Conservation (phyloP, 2,797 vertebrate species). For the Fistularia tabacaria region DNA sequence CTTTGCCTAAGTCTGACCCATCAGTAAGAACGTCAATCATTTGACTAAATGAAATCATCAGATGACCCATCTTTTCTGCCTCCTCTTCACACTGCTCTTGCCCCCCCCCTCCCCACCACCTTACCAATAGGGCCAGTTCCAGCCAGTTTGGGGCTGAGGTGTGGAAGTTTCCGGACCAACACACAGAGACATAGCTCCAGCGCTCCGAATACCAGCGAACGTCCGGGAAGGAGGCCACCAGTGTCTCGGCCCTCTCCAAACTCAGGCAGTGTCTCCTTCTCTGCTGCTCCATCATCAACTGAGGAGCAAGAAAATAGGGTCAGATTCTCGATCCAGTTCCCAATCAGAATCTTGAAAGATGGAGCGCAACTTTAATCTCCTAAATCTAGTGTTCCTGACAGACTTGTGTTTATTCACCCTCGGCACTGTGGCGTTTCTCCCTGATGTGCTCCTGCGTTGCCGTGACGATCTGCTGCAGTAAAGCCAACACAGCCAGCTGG, state of each 20-base stretch:
- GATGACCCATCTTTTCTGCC: too few relatives aligned
- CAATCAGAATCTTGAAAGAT: neutral
- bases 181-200: constrained; percentile 89
- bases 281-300: constrained; percentile 94
- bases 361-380: neutral
- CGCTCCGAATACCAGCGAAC: constrained; percentile 87
- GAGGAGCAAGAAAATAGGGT: constrained; percentile 4
- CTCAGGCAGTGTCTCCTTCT: constrained; percentile 92
- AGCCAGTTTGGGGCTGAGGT: constrained; percentile 86
- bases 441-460: constrained; percentile 87
- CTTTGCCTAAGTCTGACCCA: too few relatives aligned
- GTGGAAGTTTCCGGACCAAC: constrained; percentile 88
- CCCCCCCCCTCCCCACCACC: neutral
- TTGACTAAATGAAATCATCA: too few relatives aligned
- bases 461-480: constrained; percentile 81
- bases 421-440: constrained; percentile 90
- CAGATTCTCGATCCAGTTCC: neutral
- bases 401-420: constrained; percentile 77
- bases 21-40: too few relatives aligned
- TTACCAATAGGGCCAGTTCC: constrained; percentile 64
- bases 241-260: constrained; percentile 93
- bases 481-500: constrained; percentile 83
- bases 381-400: neutral
- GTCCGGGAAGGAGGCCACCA: constrained; percentile 87
- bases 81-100: neutral